These are phyloP conservation scores for Neosilurus hyrtlii DNA, from an alignment of 2,797 vertebrate species.

Conservation along the genomic window DNA sequence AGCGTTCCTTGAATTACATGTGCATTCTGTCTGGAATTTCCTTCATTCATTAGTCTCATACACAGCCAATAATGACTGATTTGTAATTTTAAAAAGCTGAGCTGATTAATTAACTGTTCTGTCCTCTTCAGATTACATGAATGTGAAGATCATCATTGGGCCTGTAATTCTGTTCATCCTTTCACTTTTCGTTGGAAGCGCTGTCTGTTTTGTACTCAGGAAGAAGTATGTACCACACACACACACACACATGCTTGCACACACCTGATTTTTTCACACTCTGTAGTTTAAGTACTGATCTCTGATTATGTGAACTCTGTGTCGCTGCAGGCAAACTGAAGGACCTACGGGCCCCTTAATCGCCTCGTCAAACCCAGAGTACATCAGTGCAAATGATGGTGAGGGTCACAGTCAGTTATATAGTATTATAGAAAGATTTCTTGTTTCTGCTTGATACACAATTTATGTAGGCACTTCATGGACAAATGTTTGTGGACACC, in stretches of 20 bases:
- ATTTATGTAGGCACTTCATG: too few relatives aligned
- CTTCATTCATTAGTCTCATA: not conserved
- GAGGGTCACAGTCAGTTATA: slow-evolving; percentile 56
- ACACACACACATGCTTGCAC: not conserved
- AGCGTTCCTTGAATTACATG: slow-evolving; percentile 58
- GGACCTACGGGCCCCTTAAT: slow-evolving; percentile 91
- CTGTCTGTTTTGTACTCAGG: slow-evolving; percentile 80
- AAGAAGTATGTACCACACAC: slow-evolving; percentile 80
- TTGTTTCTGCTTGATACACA: too few relatives aligned
- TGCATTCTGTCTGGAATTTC: not conserved
- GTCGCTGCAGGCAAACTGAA: slow-evolving; percentile 81
- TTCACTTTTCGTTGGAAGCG: slow-evolving; percentile 76
- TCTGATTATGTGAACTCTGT: slow-evolving; percentile 4
- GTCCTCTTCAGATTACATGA: slow-evolving; percentile 67
- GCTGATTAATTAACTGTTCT: not conserved
- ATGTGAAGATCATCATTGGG: slow-evolving; percentile 83
- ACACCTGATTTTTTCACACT: not conserved
- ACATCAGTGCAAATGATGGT: slow-evolving; percentile 95
- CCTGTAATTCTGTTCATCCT: slow-evolving; percentile 83
- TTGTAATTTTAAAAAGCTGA: not conserved
- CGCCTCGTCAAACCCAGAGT: slow-evolving; percentile 95
- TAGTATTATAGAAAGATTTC: not conserved
- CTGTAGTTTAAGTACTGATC: not conserved
- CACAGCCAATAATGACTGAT: not conserved
- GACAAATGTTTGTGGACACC: too few relatives aligned